phyloP scores from a whole-genome alignment of 2,113 vertebrate genomes.

The Boulengeromyrus knoepffleri region DNA sequence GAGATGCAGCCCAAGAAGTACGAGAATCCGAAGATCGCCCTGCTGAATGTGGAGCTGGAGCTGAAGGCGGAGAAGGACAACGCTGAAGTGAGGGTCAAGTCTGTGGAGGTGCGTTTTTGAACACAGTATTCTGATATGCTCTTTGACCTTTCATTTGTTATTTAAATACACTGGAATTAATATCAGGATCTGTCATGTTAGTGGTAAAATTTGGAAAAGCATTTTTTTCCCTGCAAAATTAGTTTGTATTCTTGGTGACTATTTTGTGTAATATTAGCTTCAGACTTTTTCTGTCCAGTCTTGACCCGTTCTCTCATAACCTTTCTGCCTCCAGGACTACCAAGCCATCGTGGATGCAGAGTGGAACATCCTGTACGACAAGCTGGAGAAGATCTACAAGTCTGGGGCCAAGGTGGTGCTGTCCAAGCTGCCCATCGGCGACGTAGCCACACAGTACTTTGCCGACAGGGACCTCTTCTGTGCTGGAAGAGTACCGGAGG shows the following conservation, averaged over 20 bases:
- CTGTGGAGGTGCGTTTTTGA: conserved; percentile 71
- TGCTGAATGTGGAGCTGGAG: conserved; percentile 92
- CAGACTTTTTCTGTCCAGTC: not conserved
- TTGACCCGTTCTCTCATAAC: not conserved
- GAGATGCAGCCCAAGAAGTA: conserved; percentile 98
- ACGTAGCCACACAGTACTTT: conserved; percentile 94
- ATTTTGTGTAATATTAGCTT: not conserved
- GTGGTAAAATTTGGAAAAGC: not conserved
- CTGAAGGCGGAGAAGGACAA: conserved; percentile 97
- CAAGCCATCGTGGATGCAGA: conserved; percentile 96
- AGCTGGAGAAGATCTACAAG: conserved; percentile 82
- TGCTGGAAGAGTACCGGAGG: conserved; percentile 86
- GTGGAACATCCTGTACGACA: conserved; percentile 97
- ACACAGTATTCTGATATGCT: not conserved
- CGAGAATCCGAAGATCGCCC: conserved; percentile 74
- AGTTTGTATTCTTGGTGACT: not conserved
- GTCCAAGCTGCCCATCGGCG: conserved; percentile 90
- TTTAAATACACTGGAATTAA: not conserved
- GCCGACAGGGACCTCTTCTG: conserved; percentile 96
- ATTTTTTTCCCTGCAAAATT: not conserved
- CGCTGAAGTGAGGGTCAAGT: conserved; percentile 83
- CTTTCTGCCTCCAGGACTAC: conserved; percentile 71
- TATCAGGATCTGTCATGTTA: not conserved
- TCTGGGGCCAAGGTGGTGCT: conserved; percentile 92
- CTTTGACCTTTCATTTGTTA: not conserved